These are phyloP conservation scores for Pharmacophagus antenor DNA, from an alignment of 2,888 invertebrate species.

Conservation along the genomic window DNA sequence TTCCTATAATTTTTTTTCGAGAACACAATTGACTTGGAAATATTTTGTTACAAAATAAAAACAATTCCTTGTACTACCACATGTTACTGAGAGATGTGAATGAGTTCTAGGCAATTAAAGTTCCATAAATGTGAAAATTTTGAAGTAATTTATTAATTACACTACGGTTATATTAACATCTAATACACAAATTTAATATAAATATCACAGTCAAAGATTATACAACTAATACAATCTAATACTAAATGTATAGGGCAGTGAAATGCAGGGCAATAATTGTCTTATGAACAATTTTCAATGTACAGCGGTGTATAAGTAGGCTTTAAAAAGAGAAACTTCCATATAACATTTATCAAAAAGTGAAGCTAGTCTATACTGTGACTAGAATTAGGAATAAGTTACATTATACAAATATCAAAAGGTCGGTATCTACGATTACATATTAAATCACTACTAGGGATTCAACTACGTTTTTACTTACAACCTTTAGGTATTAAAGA, in stretches of 20 bases:
- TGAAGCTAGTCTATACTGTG: constrained; percentile 74
- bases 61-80: constrained; percentile 30
- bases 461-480: constrained; percentile 43
- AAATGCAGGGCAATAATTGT: constrained; percentile 54
- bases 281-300: constrained; percentile 29
- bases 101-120: constrained; percentile 42
- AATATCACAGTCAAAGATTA: constrained; percentile 80
- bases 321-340: constrained; percentile 34
- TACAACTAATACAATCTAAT: constrained; percentile 68
- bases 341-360: constrained; percentile 47
- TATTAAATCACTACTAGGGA: constrained; percentile 57
- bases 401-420: constrained; percentile 60
- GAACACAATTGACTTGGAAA: constrained; percentile 66
- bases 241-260: constrained; percentile 75
- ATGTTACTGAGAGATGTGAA: constrained; percentile 35
- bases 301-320: constrained; percentile 32
- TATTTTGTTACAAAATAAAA: constrained; percentile 54
- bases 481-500: constrained; percentile 35
- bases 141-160: constrained; percentile 38
- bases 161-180: constrained; percentile 63
- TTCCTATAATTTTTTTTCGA: constrained; percentile 63
- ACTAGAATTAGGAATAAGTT: constrained; percentile 79
- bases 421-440: constrained; percentile 47
- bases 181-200: constrained; percentile 78
- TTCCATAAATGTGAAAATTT: constrained; percentile 39